A percentile compares a stretch with the other conserved stretches of the same genome.
Evolutionary conservation across 2,113 vertebrate genomes (phyloP).

Genomic region (Romanogobio albipinnatus): DNA sequence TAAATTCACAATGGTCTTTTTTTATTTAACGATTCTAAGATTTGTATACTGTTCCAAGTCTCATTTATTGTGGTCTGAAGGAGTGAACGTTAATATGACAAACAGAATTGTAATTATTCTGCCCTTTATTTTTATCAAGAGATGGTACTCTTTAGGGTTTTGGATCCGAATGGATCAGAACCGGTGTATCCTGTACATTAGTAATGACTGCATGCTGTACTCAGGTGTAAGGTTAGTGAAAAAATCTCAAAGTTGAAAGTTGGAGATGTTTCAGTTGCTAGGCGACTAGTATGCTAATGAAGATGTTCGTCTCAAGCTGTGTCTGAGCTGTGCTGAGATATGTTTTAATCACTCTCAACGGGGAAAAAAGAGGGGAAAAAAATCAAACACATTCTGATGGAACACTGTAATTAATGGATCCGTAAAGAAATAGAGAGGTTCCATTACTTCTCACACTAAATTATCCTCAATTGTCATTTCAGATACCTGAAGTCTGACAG

Average conservation of each 20-base stretch:
- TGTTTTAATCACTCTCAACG: slow-evolving; percentile 59
- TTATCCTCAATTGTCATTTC: slow-evolving; percentile 33
- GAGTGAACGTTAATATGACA: not conserved
- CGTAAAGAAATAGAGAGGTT: slow-evolving; percentile 32
- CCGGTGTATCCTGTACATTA: slow-evolving; percentile 17
- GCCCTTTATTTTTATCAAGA: not conserved
- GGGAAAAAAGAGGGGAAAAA: not conserved
- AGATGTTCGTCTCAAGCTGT: slow-evolving; percentile 69
- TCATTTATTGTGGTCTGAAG: not conserved
- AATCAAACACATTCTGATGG: slow-evolving; percentile 31
- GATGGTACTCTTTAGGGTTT: not conserved
- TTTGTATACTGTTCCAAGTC: not conserved
- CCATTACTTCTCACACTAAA: slow-evolving; percentile 41
- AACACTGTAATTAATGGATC: slow-evolving; percentile 61
- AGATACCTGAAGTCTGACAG: slow-evolving; percentile 36
- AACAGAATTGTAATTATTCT: not conserved
- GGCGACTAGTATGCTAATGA: slow-evolving; percentile 77
- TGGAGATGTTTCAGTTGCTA: slow-evolving; percentile 74
- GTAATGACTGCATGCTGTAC: slow-evolving; percentile 1
- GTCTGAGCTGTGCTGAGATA: slow-evolving; percentile 66
- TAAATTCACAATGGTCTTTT: not conserved
- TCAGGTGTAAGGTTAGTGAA: slow-evolving; percentile 35
- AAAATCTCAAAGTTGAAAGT: slow-evolving; percentile 44
- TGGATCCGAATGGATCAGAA: not conserved
- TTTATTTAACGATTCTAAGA: not conserved